Evolutionary conservation across 2,888 invertebrate species (phyloP).

Genomic region (Lepidochrysops patricia): DNA sequence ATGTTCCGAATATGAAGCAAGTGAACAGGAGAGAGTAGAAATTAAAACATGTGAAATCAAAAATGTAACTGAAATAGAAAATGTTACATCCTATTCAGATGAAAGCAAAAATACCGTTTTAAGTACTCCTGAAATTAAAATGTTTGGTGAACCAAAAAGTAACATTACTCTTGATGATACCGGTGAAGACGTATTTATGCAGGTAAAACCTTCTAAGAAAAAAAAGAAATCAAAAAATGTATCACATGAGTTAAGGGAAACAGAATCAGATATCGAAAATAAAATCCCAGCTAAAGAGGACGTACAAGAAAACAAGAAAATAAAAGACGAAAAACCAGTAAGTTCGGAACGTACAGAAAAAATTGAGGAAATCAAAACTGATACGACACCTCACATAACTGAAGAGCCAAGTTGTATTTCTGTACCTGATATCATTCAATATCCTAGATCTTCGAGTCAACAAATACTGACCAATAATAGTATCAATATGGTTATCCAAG

Average conservation of each 20-base stretch:
- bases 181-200: neutral
- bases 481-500: conserved; percentile 52
- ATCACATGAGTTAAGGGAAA: neutral
- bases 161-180: neutral
- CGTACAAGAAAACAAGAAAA: neutral
- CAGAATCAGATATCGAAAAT: neutral
- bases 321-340: neutral
- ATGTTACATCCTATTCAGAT: neutral
- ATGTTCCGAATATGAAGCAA: neutral
- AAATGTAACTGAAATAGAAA: neutral
- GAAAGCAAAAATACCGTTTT: neutral
- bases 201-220: neutral
- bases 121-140: neutral
- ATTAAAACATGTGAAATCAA: neutral
- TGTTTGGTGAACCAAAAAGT: neutral
- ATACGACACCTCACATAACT: conserved; percentile 34
- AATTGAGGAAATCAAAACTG: conserved; percentile 26
- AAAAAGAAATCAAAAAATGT: neutral
- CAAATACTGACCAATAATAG: conserved; percentile 44
- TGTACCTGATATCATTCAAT: conserved; percentile 46
- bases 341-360: neutral
- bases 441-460: conserved; percentile 51
- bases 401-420: conserved; percentile 34
- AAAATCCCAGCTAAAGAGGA: neutral
- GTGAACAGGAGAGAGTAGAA: neutral